These are phyloP conservation scores for Troides helena DNA, from an alignment of 2,888 invertebrate species.

Conservation along the genomic window DNA sequence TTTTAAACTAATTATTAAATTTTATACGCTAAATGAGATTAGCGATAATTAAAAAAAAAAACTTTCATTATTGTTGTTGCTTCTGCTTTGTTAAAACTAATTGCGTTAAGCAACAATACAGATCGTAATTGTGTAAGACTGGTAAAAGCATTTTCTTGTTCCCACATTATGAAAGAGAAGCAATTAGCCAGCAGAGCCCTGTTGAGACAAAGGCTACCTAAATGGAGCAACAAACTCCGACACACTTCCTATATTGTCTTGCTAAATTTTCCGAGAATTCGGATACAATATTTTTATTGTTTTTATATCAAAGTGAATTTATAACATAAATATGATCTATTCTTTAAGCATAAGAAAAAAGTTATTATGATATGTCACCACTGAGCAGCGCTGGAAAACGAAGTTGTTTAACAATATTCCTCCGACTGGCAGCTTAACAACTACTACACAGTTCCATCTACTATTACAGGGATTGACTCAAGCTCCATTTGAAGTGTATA, in stretches of 20 bases:
- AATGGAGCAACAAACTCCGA: slow-evolving; percentile 23
- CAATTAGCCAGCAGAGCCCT: slow-evolving; percentile 21
- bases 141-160: slow-evolving; percentile 29
- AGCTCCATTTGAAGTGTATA: no score
- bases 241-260: slow-evolving; percentile 20
- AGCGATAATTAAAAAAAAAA: background rate
- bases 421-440: no score
- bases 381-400: no score
- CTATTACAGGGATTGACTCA: no score
- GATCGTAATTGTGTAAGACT: slow-evolving; percentile 26
- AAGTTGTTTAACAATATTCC: no score
- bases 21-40: background rate
- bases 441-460: no score
- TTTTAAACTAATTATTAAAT: background rate
- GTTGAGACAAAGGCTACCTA: slow-evolving; percentile 22
- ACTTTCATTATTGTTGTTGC: background rate
- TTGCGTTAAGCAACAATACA: slow-evolving; percentile 25
- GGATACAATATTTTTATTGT: background rate
- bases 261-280: slow-evolving; percentile 1
- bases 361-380: no score
- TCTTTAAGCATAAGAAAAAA: background rate
- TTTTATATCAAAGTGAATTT: background rate
- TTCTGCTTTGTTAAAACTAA: slow-evolving; percentile 23
- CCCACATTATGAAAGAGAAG: slow-evolving; percentile 25
- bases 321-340: background rate